Percentiles rank a stretch among this genome's conserved stretches.
phyloP scores from a whole-genome alignment of 2,113 vertebrate species.

The Tamias sibiricus region DNA sequence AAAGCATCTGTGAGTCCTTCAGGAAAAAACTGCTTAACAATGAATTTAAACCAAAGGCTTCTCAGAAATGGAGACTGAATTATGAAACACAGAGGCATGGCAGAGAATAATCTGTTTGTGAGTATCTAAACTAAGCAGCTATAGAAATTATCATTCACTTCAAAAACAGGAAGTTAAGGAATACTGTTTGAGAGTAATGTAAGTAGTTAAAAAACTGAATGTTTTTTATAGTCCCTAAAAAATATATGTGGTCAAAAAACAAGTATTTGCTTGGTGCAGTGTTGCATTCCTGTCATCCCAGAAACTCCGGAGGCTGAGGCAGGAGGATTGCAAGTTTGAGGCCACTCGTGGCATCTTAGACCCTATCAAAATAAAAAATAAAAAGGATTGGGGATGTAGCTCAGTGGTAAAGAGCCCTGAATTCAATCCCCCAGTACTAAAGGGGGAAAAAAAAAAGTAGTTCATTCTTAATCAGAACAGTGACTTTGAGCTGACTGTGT shows the following conservation, averaged over 20 bases:
- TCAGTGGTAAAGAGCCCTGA: too few species aligned
- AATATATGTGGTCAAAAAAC: neutral
- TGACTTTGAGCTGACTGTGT: slow-evolving; percentile 77
- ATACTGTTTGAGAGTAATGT: neutral
- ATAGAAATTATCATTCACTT: neutral
- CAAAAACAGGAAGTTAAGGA: neutral
- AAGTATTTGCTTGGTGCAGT: neutral
- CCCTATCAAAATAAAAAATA: too few species aligned
- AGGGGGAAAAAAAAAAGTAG: neutral
- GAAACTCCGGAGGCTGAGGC: too few species aligned
- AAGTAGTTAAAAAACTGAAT: neutral
- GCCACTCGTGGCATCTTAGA: too few species aligned
- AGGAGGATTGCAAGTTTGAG: too few species aligned
- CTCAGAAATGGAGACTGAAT: neutral
- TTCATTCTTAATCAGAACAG: slow-evolving; percentile 73
- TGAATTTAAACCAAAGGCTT: neutral
- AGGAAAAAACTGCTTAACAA: neutral
- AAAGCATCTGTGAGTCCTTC: neutral
- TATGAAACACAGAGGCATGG: neutral
- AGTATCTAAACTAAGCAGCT: neutral
- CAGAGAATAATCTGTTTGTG: neutral
- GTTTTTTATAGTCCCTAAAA: neutral
- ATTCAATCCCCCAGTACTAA: too few species aligned
- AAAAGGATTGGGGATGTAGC: neutral
- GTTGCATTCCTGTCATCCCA: too few species aligned